Evolutionary conservation across 2,888 invertebrate genomes (phyloP).

Genomic region (Lordiphosa fenestrarum): DNA sequence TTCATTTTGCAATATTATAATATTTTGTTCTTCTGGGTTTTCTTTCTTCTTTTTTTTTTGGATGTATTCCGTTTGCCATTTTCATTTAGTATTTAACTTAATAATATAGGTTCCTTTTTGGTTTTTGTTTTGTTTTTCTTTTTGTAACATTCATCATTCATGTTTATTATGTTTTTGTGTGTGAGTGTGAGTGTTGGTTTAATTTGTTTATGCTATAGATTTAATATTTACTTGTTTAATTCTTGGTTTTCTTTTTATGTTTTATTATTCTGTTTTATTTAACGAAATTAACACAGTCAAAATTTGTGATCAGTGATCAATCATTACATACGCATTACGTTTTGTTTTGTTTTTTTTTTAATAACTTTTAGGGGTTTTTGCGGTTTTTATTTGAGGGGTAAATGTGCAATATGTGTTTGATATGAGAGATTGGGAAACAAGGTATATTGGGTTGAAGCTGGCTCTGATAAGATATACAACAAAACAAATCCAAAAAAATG

Average conservation of each 20-base stretch:
- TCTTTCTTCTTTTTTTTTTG: conserved; percentile 42
- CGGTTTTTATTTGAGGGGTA: conserved; percentile 9
- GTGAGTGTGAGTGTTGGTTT: conserved; percentile 40
- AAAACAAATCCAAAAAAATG: conserved; percentile 26
- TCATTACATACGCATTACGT: conserved; percentile 75
- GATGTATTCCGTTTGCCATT: conserved; percentile 44
- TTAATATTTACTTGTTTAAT: conserved; percentile 55
- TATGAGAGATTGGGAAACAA: background rate
- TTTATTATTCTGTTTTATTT: conserved; percentile 61
- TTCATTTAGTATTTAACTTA: conserved; percentile 73
- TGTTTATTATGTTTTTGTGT: conserved; percentile 49
- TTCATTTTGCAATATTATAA: conserved; percentile 72
- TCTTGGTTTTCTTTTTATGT: conserved; percentile 43
- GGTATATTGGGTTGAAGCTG: conserved; percentile 11
- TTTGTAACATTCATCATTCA: conserved; percentile 65
- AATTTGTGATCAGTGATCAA: conserved; percentile 80
- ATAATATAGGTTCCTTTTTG: conserved; percentile 57
- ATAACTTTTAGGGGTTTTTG: conserved; percentile 16
- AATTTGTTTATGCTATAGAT: conserved; percentile 62
- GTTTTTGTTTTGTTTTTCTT: conserved; percentile 40
- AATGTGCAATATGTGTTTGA: background rate
- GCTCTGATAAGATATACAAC: conserved; percentile 27
- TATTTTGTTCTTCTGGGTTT: conserved; percentile 65
- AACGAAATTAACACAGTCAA: conserved; percentile 81
- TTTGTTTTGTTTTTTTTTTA: conserved; percentile 13